Base-by-base conservation (phyloP, 2,113 vertebrate species). In the Aphyosemion australe region DNA sequence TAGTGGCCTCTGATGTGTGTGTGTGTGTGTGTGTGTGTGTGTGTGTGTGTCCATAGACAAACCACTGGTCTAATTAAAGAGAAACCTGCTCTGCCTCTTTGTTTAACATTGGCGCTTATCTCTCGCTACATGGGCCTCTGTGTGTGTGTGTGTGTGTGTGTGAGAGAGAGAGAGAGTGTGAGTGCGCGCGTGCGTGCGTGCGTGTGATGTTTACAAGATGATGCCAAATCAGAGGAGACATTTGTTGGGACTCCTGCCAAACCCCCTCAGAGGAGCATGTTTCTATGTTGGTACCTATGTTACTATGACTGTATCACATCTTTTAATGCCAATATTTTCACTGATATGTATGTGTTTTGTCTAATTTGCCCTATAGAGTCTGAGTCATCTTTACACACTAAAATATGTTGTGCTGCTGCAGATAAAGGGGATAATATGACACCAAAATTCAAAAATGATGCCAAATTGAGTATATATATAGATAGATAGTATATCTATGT, bases 91-190 rank as follows among this genome's bases (percentile, higher is more conserved):
- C 64, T 72, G 69, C 61, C 73, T 76, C 87, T 87, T 87, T 91
- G 88, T 90, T 87, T 78, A 84, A 87, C 87, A 87, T 53, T 65
- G 72, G 52, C 54, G 56, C 74, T 89, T 84, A 89, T 89, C 85
- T 84, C 51, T 49, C 15, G 52, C 68, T 71, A 73, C 76, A 87
- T 65, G 80, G 70, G 52, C 43, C 20, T 21, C 26, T 55, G 45
- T 48, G 57, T 60, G 58, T 65, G 51, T 48, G 63, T 12, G 47
- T 39, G 16, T 53, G 63, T 20, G 76, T 82, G 77, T 83, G 34
- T 69, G 49, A 72, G 55, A 45, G 31, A 53, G 49, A 65, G 58
- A 45, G 32, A 5, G 32, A 5, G 50, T 45, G 52, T 52, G 37
- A 57, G 59, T 79, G 71, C 41, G 74, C 79, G 80, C 78, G 59